phyloP scores from a whole-genome alignment of 2,888 invertebrate species.

The Hirtodrosophila confusa region DNA sequence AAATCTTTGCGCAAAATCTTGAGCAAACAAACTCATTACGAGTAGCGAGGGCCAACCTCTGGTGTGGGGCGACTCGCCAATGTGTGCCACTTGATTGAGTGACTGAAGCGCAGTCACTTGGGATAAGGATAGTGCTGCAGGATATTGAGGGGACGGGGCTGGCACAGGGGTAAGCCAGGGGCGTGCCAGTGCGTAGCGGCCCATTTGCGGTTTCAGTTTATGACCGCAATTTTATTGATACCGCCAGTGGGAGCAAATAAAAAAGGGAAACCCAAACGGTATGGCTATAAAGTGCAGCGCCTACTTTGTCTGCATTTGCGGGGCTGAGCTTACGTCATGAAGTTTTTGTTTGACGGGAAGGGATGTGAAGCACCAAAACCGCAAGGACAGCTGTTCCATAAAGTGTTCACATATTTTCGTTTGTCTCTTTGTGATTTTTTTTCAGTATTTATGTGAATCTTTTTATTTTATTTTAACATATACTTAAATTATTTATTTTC shows the following conservation, averaged over 20 bases:
- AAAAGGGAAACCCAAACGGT: conserved; percentile 23
- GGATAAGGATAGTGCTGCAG: conserved; percentile 7
- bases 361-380: no score
- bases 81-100: conserved; percentile 71
- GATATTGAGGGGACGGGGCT: not conserved
- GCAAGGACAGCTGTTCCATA: no score
- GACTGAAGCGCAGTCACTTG: conserved; percentile 46
- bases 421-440: no score
- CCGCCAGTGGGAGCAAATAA: conserved; percentile 70
- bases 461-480: no score
- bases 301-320: conserved; percentile 26
- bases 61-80: conserved; percentile 7
- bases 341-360: no score
- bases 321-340: no score
- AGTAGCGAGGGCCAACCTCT: conserved; percentile 8
- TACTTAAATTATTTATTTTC: no score
- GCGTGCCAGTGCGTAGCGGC: conserved; percentile 34
- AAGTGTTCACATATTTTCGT: no score
- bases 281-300: conserved; percentile 41
- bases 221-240: conserved; percentile 78
- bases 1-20: conserved; percentile 66
- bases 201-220: conserved; percentile 60
- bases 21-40: conserved; percentile 71
- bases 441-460: no score
- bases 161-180: conserved; percentile 7